phyloP scores from a whole-genome alignment of 2,888 invertebrate genomes.

The Cerastis rubricosa region DNA sequence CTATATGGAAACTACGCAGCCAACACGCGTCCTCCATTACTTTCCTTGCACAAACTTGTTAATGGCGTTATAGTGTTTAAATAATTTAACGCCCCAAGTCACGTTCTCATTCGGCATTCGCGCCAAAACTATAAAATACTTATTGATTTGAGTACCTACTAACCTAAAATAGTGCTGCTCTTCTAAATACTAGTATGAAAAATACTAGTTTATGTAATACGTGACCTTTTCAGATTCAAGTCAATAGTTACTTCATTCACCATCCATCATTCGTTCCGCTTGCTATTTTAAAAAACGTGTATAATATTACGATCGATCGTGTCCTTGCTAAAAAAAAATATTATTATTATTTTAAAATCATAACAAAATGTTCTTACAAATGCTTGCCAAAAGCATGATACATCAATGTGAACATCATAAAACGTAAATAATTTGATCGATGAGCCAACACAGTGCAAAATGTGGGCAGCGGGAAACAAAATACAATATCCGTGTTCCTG shows the following conservation, averaged over 20 bases:
- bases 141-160: constrained; percentile 24
- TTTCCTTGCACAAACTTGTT: constrained; percentile 68
- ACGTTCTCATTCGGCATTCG: constrained; percentile 68
- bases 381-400: constrained; percentile 16
- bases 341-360: no score
- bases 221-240: constrained; percentile 4
- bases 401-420: constrained; percentile 19
- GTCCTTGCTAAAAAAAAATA: constrained; percentile 23
- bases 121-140: constrained; percentile 62
- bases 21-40: constrained; percentile 53
- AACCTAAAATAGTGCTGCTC: constrained; percentile 28
- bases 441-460: constrained; percentile 9
- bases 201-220: constrained; percentile 15
- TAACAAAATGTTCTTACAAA: no score
- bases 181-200: constrained; percentile 25
- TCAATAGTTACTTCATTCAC: constrained; percentile 14
- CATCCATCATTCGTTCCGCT: constrained; percentile 33
- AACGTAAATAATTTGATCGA: constrained; percentile 30
- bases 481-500: not conserved
- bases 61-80: constrained; percentile 56
- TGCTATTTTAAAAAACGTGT: constrained; percentile 6
- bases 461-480: not conserved
- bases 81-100: constrained; percentile 62
- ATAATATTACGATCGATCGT: not conserved
- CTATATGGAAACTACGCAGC: constrained; percentile 59